Base-by-base conservation (phyloP, 2,888 invertebrate species). In the Pandemis heparana region DNA sequence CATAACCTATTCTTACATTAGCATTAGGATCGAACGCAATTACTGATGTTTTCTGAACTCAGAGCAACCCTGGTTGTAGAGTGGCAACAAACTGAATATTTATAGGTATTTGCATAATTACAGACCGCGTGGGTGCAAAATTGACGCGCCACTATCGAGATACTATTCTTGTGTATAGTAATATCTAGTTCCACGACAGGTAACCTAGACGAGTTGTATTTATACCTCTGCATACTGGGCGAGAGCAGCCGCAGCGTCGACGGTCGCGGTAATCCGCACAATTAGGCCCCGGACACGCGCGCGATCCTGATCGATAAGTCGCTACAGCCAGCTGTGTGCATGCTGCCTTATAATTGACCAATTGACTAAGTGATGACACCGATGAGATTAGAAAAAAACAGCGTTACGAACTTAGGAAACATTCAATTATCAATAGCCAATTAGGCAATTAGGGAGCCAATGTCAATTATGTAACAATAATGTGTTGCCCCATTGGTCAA, bases 261-360 rank as follows among this genome's bases (percentile, higher is more conserved):
- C 75, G 78, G 81, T 80, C 80, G 77, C 79, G 79, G 83, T 92
- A 90, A 92, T 90, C 91, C 88, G 71, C 77, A 80, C 86, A 89
- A 90, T 90, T 87, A 89, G 83, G 79, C 83, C 64, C 63, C 76
- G 75, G 80, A 87, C 92, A 92, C 90, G 91, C 85, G 76, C 51
- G 46, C 41, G 67, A 43, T 32, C 41, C 62, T 70, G 63, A 72
- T 72, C 72, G 67, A 72, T 71, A 66, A 71, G 66, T 39, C 43
- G 68, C 38, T 62, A 16, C 61, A 60, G 60, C 64, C 41, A 18
- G 12, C 32, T 70, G 63, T 43, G 39, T 51, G 16, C 51, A 67
- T 41, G 39, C n/a, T 48, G 39, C 48, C 14, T 61, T 43, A 14
- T 61, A 61, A 61, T 23, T 23, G 56, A 12, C 23, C 56, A 3